Evolutionary conservation across 2,797 vertebrate species (phyloP).

Genomic region (Rhinichthys osculus): DNA sequence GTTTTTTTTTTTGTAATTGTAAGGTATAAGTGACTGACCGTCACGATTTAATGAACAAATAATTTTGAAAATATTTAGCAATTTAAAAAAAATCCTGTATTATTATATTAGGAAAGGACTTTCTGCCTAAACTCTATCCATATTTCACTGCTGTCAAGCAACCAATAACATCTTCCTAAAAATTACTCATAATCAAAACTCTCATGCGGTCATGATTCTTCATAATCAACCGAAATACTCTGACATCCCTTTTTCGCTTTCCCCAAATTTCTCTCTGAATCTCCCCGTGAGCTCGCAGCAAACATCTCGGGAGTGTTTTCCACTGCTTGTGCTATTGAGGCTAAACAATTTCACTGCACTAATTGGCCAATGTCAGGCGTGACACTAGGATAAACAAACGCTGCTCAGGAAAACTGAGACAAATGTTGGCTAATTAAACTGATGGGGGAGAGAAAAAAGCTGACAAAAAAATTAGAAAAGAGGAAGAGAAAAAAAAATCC

Average conservation of each 20-base stretch:
- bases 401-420: slow-evolving; percentile 87
- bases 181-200: slow-evolving; percentile 32
- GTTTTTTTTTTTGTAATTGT: background rate
- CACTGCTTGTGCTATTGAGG: slow-evolving; percentile 73
- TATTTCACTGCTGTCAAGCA: slow-evolving; percentile 13
- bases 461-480: slow-evolving; percentile 77
- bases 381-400: slow-evolving; percentile 91
- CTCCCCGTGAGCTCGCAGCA: slow-evolving; percentile 60
- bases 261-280: slow-evolving; percentile 44
- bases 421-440: slow-evolving; percentile 94
- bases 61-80: background rate
- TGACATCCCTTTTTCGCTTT: slow-evolving; percentile 44
- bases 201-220: slow-evolving; percentile 46
- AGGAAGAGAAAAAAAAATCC: slow-evolving; percentile 55
- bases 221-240: slow-evolving; percentile 36
- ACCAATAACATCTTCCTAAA: slow-evolving; percentile 8
- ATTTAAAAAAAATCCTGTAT: background rate
- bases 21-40: background rate
- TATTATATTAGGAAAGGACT: background rate
- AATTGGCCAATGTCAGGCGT: slow-evolving; percentile 90
- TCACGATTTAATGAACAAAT: background rate
- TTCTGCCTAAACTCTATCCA: background rate
- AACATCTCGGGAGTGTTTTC: slow-evolving; percentile 69
- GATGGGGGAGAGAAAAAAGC: slow-evolving; percentile 72
- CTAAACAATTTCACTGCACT: slow-evolving; percentile 91